A percentile compares a stretch with the other conserved stretches of the same genome.
Conservation (phyloP, 2,888 invertebrate species). For the Andrena praecox region DNA sequence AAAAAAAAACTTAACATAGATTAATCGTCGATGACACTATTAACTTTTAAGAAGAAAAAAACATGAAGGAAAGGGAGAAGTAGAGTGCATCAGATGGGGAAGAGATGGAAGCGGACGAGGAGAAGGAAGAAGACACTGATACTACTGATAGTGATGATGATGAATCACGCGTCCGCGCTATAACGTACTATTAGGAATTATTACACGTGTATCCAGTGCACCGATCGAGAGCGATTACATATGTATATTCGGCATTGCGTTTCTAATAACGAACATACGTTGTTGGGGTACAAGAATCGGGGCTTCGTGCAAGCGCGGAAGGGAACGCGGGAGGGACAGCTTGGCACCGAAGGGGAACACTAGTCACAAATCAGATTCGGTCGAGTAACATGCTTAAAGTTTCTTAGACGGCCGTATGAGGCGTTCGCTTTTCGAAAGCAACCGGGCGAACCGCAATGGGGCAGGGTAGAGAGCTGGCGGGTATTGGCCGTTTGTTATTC, state of each 20-base stretch:
- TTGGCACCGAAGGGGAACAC: constrained; percentile 10
- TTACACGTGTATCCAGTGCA: constrained; percentile 75
- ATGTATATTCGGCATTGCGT: constrained; percentile 77
- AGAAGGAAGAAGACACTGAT: constrained; percentile 8
- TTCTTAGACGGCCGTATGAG: constrained; percentile 15
- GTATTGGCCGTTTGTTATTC: constrained; percentile 1
- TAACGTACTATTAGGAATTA: constrained; percentile 78
- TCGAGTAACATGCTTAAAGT: constrained; percentile 65
- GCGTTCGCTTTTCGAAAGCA: constrained; percentile 35
- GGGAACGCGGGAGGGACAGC: neutral
- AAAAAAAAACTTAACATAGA: constrained; percentile 71
- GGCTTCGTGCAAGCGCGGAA: constrained; percentile 3
- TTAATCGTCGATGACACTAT: constrained; percentile 71
- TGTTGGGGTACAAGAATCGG: constrained; percentile 75
- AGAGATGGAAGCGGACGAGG: neutral
- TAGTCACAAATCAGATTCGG: constrained; percentile 38
- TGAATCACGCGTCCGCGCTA: constrained; percentile 68
- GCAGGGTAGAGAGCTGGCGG: constrained; percentile 6
- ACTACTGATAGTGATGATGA: constrained; percentile 40
- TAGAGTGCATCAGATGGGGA: neutral
- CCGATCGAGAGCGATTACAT: constrained; percentile 73
- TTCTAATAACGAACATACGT: constrained; percentile 79
- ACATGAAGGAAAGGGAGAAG: neutral
- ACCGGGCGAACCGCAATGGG: neutral
- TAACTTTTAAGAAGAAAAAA: constrained; percentile 53